These are phyloP conservation scores for Philopedon plagiatum DNA, from an alignment of 2,888 invertebrate genomes.

Conservation along the genomic window DNA sequence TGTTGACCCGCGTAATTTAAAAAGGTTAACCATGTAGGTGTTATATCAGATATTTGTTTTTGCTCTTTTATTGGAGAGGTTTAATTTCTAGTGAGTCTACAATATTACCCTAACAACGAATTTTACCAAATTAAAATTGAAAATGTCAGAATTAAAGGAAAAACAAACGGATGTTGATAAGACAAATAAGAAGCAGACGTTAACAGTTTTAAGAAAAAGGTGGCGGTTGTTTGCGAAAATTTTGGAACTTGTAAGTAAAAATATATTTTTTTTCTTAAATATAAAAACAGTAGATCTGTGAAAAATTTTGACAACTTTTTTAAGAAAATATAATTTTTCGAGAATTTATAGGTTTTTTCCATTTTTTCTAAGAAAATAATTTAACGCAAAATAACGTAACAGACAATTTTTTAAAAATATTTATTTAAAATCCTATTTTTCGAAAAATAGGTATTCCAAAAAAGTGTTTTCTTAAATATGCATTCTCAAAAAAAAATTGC, in stretches of 20 bases:
- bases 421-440: no score
- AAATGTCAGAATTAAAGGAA: neutral
- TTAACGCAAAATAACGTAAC: no score
- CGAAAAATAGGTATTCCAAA: no score
- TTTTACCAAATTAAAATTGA: neutral
- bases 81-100: neutral
- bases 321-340: no score
- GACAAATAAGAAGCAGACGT: neutral
- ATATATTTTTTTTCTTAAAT: neutral
- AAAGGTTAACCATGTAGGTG: neutral
- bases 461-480: no score
- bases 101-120: neutral
- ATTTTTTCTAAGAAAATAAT: no score
- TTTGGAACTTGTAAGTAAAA: constrained; percentile 30
- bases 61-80: neutral
- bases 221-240: constrained; percentile 36
- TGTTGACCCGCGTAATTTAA: constrained; percentile 3
- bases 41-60: neutral
- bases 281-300: no score
- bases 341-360: no score
- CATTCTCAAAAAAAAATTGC: no score
- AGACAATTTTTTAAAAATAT: no score
- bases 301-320: no score
- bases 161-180: neutral
- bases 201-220: constrained; percentile 5